These are phyloP conservation scores for Chionoecetes opilio DNA, from an alignment of 1,140 invertebrate species.

Conservation along the genomic window DNA sequence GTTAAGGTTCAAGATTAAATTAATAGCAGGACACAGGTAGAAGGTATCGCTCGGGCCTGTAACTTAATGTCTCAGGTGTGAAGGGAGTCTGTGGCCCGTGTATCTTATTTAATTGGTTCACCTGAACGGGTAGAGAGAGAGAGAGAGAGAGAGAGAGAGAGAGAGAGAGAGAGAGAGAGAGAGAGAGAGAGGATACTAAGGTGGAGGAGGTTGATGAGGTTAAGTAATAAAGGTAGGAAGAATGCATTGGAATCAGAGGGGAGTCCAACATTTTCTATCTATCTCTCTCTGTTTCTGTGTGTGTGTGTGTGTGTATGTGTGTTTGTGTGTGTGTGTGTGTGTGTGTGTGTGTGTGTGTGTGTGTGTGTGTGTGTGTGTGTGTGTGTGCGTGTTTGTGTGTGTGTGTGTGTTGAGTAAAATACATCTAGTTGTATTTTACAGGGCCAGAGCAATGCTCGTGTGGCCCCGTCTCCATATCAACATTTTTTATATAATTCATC, in stretches of 20 bases:
- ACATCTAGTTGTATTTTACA: too few species aligned
- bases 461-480: too few species aligned
- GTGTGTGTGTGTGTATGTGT: neutral
- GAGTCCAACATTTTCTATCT: conserved; percentile 39
- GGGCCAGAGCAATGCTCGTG: too few species aligned
- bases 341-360: neutral
- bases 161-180: neutral
- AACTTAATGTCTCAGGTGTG: neutral
- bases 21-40: neutral
- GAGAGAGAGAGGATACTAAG: neutral
- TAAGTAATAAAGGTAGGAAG: conserved; percentile 8
- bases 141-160: neutral
- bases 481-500: too few species aligned
- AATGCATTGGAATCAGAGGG: neutral
- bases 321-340: neutral
- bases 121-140: neutral
- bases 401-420: too few species aligned
- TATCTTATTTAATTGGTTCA: neutral
- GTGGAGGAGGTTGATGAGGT: neutral
- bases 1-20: neutral
- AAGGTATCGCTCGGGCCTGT: neutral
- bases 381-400: too few species aligned
- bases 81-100: neutral
- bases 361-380: neutral
- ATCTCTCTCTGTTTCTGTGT: conserved; percentile 41